Evolutionary conservation across 2,888 invertebrate species (phyloP).

Genomic region (Sarcophaga carnaria): DNA sequence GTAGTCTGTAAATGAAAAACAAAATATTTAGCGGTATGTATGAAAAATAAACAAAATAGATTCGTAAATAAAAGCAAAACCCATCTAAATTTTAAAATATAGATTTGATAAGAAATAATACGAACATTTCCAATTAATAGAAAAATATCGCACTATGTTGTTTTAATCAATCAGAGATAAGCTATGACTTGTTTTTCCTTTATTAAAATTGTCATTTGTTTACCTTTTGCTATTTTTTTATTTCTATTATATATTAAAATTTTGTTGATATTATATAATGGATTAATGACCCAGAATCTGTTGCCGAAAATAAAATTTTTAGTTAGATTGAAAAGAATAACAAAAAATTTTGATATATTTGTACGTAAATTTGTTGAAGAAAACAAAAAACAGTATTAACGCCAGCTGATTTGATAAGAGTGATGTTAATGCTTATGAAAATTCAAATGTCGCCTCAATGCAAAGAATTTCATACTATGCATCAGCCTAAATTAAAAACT

Average conservation of each 20-base stretch:
- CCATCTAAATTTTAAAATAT: background rate
- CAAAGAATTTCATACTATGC: too few species aligned
- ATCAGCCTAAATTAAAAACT: too few species aligned
- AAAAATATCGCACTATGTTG: background rate
- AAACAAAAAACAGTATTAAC: background rate
- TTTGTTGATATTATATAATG: background rate
- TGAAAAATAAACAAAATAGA: background rate
- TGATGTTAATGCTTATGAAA: background rate
- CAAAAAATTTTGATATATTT: background rate
- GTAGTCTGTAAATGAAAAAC: background rate
- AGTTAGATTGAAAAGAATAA: too few species aligned
- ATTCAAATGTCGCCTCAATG: too few species aligned
- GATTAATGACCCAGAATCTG: background rate
- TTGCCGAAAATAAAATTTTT: too few species aligned
- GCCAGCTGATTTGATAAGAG: background rate
- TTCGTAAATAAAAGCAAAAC: too few species aligned
- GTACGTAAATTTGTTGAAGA: background rate
- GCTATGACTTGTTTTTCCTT: background rate
- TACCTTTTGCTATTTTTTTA: background rate
- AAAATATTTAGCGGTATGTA: background rate
- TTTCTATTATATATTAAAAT: background rate
- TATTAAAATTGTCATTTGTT: background rate
- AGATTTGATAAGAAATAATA: background rate
- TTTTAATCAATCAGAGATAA: background rate
- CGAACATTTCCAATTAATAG: background rate